Evolutionary conservation across 2,888 invertebrate genomes (phyloP).

Genomic region (Xylophagus ater): DNA sequence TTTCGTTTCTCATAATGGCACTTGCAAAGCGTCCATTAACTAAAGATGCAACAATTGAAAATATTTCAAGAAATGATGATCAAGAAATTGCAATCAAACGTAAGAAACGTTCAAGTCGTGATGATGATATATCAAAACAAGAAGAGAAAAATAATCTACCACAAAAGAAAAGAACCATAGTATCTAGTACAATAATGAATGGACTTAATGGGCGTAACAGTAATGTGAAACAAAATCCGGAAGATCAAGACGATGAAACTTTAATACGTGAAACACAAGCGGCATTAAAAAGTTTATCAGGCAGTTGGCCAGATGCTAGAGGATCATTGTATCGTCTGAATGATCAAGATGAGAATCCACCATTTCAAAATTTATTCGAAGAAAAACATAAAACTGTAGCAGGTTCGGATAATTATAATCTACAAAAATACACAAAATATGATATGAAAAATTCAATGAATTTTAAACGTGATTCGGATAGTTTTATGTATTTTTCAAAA

Average conservation of each 20-base stretch:
- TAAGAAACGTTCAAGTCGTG: conserved; percentile 36
- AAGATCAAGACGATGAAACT: conserved; percentile 64
- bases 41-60: conserved; percentile 30
- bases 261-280: conserved; percentile 81
- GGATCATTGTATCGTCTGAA: conserved; percentile 51
- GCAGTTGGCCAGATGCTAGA: conserved; percentile 67
- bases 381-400: conserved; percentile 60
- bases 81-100: conserved; percentile 35
- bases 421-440: conserved; percentile 28
- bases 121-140: conserved; percentile 28
- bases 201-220: conserved; percentile 14
- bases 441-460: conserved; percentile 21
- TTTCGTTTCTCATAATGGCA: conserved; percentile 36
- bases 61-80: conserved; percentile 23
- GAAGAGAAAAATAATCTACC: conserved; percentile 27
- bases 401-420: conserved; percentile 11
- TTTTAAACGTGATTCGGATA: conserved; percentile 45
- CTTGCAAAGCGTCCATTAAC: conserved; percentile 37
- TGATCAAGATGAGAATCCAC: conserved; percentile 65
- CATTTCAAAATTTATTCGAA: conserved; percentile 74
- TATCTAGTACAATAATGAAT: conserved; percentile 16
- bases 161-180: conserved; percentile 32
- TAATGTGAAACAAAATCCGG: conserved; percentile 22
- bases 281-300: conserved; percentile 74
- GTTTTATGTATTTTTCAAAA: conserved; percentile 43